These are phyloP conservation scores for Chouioia cunea DNA, from an alignment of 2,888 invertebrate species.

Conservation along the genomic window DNA sequence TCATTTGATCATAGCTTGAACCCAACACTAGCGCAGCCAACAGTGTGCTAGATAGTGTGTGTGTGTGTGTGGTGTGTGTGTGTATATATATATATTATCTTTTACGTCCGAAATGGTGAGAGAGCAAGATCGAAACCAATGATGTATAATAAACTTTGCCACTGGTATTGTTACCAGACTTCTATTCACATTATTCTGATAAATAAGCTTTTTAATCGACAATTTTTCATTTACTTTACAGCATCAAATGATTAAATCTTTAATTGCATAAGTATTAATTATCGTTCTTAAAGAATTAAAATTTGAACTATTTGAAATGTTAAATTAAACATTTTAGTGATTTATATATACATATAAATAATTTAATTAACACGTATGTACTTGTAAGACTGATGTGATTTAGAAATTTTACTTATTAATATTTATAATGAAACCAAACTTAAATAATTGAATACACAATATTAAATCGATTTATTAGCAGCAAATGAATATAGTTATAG, in stretches of 20 bases:
- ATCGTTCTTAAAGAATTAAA: conserved; percentile 8
- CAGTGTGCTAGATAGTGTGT: no score
- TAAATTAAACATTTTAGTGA: not conserved
- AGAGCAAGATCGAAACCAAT: no score
- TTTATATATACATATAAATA: conserved; percentile 3
- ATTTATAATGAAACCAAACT: no score
- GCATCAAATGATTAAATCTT: conserved; percentile 2
- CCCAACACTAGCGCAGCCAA: not conserved
- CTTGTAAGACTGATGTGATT: no score
- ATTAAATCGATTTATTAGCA: no score
- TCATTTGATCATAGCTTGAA: not conserved
- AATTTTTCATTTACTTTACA: conserved; percentile 11
- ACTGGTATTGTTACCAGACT: not conserved
- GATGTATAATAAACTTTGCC: not conserved
- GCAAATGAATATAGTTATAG: no score
- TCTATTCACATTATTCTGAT: conserved; percentile 1
- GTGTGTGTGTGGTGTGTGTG: no score
- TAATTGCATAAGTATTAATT: conserved; percentile 22
- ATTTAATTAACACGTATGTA: conserved; percentile 11
- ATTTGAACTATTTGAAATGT: conserved; percentile 6
- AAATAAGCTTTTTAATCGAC: conserved; percentile 5
- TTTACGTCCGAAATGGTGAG: no score
- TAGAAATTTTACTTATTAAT: no score
- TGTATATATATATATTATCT: no score
- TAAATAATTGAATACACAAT: no score